phyloP scores from a whole-genome alignment of 2,113 vertebrate species.

The Caranx ignobilis region DNA sequence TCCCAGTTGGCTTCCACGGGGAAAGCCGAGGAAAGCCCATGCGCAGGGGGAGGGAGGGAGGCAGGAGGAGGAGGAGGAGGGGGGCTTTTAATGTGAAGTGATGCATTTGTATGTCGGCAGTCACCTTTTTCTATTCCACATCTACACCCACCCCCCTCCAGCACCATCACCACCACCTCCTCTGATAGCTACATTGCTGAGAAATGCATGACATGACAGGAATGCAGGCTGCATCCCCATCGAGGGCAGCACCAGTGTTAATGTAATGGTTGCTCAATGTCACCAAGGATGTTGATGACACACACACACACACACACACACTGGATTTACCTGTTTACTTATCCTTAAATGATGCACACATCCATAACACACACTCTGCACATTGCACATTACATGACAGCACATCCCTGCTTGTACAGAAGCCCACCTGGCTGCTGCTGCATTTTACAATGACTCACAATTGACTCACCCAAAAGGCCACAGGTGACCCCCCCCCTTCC shows the following conservation, averaged over 20 bases:
- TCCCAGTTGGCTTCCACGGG: slow-evolving; percentile 47
- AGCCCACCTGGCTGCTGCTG: background rate
- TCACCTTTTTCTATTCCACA: background rate
- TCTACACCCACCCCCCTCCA: background rate
- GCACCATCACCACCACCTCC: too few relatives aligned
- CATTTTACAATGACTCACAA: slow-evolving; percentile 12
- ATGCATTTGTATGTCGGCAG: slow-evolving; percentile 46
- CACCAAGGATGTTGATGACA: background rate
- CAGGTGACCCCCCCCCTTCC: background rate
- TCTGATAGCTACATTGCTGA: slow-evolving; percentile 5
- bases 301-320: too few relatives aligned
- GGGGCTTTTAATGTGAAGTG: slow-evolving; percentile 27
- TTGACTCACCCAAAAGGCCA: slow-evolving; percentile 9
- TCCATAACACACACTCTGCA: background rate
- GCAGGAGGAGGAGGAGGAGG: too few relatives aligned
- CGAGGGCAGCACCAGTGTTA: background rate
- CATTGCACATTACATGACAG: background rate
- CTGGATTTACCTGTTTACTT: background rate
- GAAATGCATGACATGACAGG: slow-evolving; percentile 67
- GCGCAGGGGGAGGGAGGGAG: slow-evolving; percentile 12
- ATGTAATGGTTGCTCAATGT: slow-evolving; percentile 11
- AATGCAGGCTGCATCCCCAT: slow-evolving; percentile 52
- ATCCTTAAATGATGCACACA: background rate
- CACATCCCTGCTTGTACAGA: too few relatives aligned
- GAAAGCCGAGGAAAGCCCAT: slow-evolving; percentile 70